Conservation (phyloP, 2,797 vertebrate genomes). For the Benthosema pterotum region DNA sequence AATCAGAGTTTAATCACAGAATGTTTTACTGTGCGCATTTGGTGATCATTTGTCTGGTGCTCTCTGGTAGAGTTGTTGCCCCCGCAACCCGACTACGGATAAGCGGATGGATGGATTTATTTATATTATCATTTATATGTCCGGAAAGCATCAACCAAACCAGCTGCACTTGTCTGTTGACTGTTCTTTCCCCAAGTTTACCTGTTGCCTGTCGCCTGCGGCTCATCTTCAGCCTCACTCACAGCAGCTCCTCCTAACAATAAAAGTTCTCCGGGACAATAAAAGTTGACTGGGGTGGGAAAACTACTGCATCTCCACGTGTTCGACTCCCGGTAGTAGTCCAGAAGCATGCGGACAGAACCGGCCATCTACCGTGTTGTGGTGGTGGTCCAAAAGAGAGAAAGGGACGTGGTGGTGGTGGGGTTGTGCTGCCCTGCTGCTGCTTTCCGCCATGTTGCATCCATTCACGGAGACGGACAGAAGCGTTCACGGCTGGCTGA, state of each 20-base stretch:
- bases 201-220: conserved; percentile 56
- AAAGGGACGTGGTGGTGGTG: too few species aligned
- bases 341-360: neutral
- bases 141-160: neutral
- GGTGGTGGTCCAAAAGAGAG: too few species aligned
- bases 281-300: neutral
- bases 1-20: too few species aligned
- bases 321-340: neutral
- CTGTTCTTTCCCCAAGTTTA: conserved; percentile 39
- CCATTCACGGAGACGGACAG: neutral
- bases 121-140: too few species aligned
- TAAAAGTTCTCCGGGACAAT: neutral
- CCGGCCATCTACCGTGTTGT: neutral
- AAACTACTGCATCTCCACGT: too few species aligned
- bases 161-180: conserved; percentile 32
- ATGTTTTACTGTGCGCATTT: too few species aligned
- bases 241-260: too few species aligned
- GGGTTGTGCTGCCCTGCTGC: neutral
- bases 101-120: too few species aligned
- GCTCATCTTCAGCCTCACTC: conserved; percentile 55
- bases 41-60: too few species aligned
- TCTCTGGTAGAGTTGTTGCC: too few species aligned
- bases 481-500: conserved; percentile 2
- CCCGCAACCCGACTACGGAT: too few species aligned
- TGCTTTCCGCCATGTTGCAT: conserved; percentile 64